Evolutionary conservation across 1,140 invertebrate species (phyloP).

Genomic region (Tetragnatha versicolor): DNA sequence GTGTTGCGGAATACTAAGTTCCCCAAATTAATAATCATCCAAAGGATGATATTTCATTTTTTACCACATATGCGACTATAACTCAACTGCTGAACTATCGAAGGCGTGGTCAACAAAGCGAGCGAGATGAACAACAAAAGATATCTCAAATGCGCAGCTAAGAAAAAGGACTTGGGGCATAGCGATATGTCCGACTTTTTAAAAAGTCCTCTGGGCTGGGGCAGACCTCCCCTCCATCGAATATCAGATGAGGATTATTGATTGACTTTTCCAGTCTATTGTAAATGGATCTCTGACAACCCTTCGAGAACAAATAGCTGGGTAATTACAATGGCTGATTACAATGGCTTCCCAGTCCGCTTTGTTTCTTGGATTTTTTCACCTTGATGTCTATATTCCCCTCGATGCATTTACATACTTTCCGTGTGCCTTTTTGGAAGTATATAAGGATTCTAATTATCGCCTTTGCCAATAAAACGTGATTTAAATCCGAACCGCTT

Average conservation of each 20-base stretch:
- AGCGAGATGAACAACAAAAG: conserved; percentile 34
- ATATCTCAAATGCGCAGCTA: conserved; percentile 2
- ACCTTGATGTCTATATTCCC: conserved; percentile 45
- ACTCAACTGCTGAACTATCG: too few species aligned
- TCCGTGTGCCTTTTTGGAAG: neutral
- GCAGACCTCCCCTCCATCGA: conserved; percentile 8
- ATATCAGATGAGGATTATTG: conserved; percentile 50
- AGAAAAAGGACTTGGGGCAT: conserved; percentile 9
- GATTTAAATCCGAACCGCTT: conserved; percentile 49
- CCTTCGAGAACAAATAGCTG: conserved; percentile 43
- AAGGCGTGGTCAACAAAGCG: conserved; percentile 18
- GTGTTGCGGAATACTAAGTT: too few species aligned
- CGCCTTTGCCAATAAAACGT: conserved; percentile 53
- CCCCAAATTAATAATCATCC: too few species aligned
- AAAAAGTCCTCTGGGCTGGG: conserved; percentile 25
- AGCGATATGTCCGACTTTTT: conserved; percentile 48
- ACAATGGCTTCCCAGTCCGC: neutral
- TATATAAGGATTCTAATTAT: conserved; percentile 30
- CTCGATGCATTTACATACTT: conserved; percentile 17
- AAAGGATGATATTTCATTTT: too few species aligned
- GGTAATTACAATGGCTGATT: conserved; percentile 45
- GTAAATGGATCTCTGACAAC: conserved; percentile 44
- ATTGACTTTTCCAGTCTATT: conserved; percentile 41
- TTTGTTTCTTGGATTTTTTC: conserved; percentile 5
- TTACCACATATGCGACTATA: too few species aligned